Percentiles rank a stretch among this genome's conserved stretches.
These are phyloP conservation scores for Zaprionus ornatus DNA, from an alignment of 1,140 invertebrate genomes.

Conservation along the genomic window DNA sequence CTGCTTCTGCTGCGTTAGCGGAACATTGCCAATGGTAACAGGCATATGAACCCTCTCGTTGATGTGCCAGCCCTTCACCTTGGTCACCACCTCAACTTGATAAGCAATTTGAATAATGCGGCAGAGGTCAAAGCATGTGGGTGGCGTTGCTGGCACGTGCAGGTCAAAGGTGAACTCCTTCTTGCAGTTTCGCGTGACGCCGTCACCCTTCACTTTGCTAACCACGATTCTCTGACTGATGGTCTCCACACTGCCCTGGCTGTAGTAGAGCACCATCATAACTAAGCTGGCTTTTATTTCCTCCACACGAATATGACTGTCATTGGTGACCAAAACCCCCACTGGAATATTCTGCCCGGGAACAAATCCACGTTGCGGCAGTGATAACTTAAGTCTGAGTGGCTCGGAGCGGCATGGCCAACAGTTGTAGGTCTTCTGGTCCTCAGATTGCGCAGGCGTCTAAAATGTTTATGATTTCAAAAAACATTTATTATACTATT, in stretches of 20 bases:
- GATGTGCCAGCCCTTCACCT: conserved; percentile 82
- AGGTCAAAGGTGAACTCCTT: conserved; percentile 81
- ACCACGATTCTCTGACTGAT: conserved; percentile 85
- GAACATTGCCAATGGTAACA: conserved; percentile 86
- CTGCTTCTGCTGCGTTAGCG: conserved; percentile 59
- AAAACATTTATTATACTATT: not conserved
- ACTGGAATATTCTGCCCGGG: conserved; percentile 72
- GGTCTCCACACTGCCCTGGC: conserved; percentile 84
- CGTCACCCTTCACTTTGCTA: conserved; percentile 84
- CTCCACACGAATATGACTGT: conserved; percentile 84
- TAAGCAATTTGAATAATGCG: conserved; percentile 89
- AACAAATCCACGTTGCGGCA: conserved; percentile 75
- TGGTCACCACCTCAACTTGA: conserved; percentile 86
- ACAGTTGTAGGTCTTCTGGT: conserved; percentile 66
- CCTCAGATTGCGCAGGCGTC: conserved; percentile 64
- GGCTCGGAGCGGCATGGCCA: conserved; percentile 69
- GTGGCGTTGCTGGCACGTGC: conserved; percentile 88
- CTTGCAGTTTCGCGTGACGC: conserved; percentile 81
- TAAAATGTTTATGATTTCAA: not conserved
- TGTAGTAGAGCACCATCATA: conserved; percentile 83
- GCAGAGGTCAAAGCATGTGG: conserved; percentile 89
- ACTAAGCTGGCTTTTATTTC: conserved; percentile 84
- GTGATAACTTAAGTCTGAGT: conserved; percentile 50
- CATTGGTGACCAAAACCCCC: conserved; percentile 60
- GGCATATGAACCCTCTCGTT: conserved; percentile 84